Evolutionary conservation across 2,888 invertebrate genomes (phyloP), one percentile per base, ranked within the genome.

Genomic region (Sinhomidia bicolor): DNA sequence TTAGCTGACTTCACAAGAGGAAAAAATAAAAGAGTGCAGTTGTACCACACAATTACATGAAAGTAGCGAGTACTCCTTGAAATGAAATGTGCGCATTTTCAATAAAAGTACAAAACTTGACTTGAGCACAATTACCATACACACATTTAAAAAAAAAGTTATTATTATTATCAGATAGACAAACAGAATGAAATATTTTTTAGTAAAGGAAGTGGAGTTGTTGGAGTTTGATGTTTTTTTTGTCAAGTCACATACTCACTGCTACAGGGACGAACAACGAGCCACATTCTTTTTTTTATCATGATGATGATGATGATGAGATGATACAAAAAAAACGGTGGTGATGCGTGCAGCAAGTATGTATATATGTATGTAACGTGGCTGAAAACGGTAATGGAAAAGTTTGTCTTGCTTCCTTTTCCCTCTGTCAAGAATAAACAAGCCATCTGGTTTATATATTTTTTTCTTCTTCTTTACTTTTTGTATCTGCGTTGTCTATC

Each of bases 341-440:
- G n/a, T 71, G 20, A 71, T 62, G 17, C 41, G 44, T 71, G 68
- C 36, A 26, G 10, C 12, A 26, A 23, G 23, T 26, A 57, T 29
- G 26, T 26, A 26, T 47, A 47, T 10, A 47, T 47, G 14, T 6
- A 60, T 60, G 60, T 23, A 60, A 60, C 47, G 10, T 47, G 47
- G 29, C 62, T 62, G 14, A 62, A 62, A 71, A 71, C 68, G 68
- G 44, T 41, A 71, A 71, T 71, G 41, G 68, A 20, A 20, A 71
- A 71, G 68, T 71, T 32, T 32, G 12, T 36, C 36, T 32, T 36
- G 1, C 36, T n/a, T 17, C 17, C 36, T 10, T 41, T 71, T 2
- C 23, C 29, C 41, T 23, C 26, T 68, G 20, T 1, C 68, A 47
- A 12, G 10, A 41, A 41, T 20, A 71, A 12, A 71, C 65, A n/a